Conservation (phyloP, 2,113 vertebrate species). For the Panurus biarmicus region DNA sequence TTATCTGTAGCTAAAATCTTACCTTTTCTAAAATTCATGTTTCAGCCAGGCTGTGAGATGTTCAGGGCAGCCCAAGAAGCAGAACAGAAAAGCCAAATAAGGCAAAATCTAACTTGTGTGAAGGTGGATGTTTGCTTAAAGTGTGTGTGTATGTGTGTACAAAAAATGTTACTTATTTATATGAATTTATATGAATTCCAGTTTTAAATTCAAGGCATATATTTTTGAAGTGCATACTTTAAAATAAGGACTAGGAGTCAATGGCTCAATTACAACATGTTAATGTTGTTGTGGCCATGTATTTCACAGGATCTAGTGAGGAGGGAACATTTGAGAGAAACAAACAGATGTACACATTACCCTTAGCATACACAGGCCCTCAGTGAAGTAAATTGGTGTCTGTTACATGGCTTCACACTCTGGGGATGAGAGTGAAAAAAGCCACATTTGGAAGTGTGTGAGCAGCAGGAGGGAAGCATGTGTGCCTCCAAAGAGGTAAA, state of each 20-base stretch:
- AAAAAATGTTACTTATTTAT: too few relatives aligned
- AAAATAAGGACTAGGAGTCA: background rate
- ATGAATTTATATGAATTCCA: too few relatives aligned
- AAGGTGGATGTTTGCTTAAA: background rate
- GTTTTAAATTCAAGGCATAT: too few relatives aligned
- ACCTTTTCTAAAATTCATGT: too few relatives aligned
- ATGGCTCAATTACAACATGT: background rate
- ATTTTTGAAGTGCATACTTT: background rate
- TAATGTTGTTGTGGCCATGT: background rate
- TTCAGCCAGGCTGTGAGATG: background rate
- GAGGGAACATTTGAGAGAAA: background rate
- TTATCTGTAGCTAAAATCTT: too few relatives aligned
- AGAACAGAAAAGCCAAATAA: background rate
- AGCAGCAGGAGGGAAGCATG: background rate
- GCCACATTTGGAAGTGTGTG: background rate
- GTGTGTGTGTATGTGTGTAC: too few relatives aligned
- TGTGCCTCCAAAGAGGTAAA: background rate
- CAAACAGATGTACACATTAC: background rate
- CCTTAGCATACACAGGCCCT: background rate
- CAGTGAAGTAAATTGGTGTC: background rate
- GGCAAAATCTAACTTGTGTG: background rate
- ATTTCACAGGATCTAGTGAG: background rate
- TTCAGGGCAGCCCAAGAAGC: background rate
- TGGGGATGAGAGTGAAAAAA: background rate
- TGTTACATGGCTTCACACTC: background rate